Conservation (phyloP, 2,888 invertebrate species). For the Thumatha senex region DNA sequence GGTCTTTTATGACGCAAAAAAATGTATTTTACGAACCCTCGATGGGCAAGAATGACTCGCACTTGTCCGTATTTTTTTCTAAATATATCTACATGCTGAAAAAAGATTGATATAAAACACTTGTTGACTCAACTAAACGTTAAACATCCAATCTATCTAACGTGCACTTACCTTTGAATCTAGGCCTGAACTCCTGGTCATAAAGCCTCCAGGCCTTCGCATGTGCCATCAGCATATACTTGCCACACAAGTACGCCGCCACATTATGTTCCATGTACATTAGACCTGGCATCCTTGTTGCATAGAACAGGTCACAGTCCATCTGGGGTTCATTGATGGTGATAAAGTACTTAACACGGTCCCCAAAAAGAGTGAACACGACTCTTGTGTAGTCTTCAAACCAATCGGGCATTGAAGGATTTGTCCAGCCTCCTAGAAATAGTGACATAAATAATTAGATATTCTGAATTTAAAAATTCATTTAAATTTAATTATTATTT, state of each 20-base stretch:
- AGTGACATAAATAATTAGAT: no score
- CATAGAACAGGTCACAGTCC: constrained; percentile 66
- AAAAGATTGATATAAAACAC: no score
- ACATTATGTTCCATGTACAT: constrained; percentile 65
- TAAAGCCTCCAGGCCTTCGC: constrained; percentile 85
- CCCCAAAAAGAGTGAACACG: constrained; percentile 80
- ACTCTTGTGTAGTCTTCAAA: constrained; percentile 85
- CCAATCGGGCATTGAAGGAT: constrained; percentile 84
- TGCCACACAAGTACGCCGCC: constrained; percentile 82
- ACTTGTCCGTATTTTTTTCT: no score
- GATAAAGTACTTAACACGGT: constrained; percentile 86
- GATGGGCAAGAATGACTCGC: no score
- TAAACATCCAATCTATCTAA: no score
- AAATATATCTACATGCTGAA: no score
- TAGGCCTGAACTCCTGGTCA: constrained; percentile 76
- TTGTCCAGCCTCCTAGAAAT: constrained; percentile 85
- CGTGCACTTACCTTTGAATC: constrained; percentile 17
- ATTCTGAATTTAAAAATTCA: no score
- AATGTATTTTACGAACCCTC: no score
- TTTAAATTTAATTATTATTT: no score
- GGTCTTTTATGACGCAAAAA: no score
- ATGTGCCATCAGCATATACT: constrained; percentile 87
- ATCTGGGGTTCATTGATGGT: constrained; percentile 88
- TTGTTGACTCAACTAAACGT: no score
- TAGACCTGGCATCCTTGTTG: constrained; percentile 59